Evolutionary conservation across 2,113 vertebrate genomes (phyloP).

Genomic region (Psittacara wagleri): DNA sequence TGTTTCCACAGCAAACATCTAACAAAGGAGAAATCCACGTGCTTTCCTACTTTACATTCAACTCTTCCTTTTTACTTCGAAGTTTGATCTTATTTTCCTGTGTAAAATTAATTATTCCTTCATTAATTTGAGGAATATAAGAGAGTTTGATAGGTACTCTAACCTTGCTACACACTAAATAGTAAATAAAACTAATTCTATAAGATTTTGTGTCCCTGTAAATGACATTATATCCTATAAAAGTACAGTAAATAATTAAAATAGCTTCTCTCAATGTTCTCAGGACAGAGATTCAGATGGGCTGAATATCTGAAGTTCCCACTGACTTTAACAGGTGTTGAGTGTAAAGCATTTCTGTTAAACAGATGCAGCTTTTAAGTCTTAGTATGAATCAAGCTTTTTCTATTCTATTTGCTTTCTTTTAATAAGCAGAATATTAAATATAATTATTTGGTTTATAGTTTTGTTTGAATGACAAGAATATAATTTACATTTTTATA

Average conservation of each 20-base stretch:
- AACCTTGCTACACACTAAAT: background rate
- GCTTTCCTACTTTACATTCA: background rate
- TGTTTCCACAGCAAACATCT: slow-evolving; percentile 66
- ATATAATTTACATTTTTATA: background rate
- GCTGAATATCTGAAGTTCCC: background rate
- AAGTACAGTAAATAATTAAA: background rate
- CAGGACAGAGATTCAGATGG: background rate
- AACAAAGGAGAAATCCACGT: slow-evolving; percentile 55
- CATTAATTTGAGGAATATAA: background rate
- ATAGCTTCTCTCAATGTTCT: background rate
- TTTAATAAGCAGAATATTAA: background rate
- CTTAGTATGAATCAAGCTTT: background rate
- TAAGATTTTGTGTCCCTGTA: background rate
- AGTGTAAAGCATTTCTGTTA: background rate
- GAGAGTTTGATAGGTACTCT: background rate
- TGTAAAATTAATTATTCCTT: background rate
- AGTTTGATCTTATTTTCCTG: background rate
- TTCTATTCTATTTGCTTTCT: background rate
- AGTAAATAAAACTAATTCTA: background rate
- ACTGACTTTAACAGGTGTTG: background rate
- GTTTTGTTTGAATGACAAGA: background rate
- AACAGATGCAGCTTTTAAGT: background rate
- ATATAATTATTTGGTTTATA: background rate
- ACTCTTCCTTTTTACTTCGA: background rate
- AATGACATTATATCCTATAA: background rate